Evolutionary conservation across 2,113 vertebrate species (phyloP).

Genomic region (Mandrillus leucophaeus): DNA sequence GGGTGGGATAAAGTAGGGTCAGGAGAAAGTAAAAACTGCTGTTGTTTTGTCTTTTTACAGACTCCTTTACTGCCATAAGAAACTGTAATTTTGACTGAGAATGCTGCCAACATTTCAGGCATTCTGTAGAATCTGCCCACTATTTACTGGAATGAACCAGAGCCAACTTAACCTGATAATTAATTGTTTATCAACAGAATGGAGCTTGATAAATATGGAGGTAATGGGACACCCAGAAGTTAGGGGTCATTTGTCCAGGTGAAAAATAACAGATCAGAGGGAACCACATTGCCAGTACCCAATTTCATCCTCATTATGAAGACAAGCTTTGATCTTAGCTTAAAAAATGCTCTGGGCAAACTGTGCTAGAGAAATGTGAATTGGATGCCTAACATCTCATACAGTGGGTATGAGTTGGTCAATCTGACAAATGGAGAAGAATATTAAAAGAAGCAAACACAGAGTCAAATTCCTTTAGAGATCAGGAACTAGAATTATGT

Average conservation of each 20-base stretch:
- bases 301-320: conserved; percentile 21
- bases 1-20: not conserved
- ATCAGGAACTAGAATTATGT: conserved; percentile 69
- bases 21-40: not conserved
- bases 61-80: not conserved
- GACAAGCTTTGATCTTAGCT: conserved; percentile 20
- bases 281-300: not conserved
- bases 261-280: not conserved
- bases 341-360: conserved; percentile 44
- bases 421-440: conserved; percentile 75
- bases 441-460: conserved; percentile 76
- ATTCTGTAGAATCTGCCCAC: not conserved
- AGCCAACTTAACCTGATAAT: not conserved
- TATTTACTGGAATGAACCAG: not conserved
- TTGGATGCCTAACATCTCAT: conserved; percentile 44
- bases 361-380: not conserved
- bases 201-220: not conserved
- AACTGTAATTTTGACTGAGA: not conserved
- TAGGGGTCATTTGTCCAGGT: not conserved
- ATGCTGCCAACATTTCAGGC: not conserved
- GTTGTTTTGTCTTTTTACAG: conserved; percentile 19
- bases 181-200: conserved; percentile 1
- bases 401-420: conserved; percentile 65
- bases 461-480: conserved; percentile 72
- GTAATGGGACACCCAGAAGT: not conserved